Conservation (phyloP, 2,113 vertebrate species). For the Perccottus glenii region DNA sequence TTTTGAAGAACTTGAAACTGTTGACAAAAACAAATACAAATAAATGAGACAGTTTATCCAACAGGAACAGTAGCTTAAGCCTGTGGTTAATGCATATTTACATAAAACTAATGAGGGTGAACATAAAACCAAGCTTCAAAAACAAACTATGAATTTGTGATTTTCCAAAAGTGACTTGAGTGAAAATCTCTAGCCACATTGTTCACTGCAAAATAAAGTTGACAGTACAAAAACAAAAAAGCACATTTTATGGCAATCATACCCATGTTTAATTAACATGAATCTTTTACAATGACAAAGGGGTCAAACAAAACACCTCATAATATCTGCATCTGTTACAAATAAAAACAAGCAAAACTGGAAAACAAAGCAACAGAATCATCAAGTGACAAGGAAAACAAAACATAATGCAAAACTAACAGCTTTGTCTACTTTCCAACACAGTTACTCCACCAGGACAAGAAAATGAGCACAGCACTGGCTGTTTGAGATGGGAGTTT, state of each 20-base stretch:
- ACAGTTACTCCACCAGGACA: slow-evolving; percentile 2
- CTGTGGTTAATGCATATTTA: slow-evolving; percentile 39
- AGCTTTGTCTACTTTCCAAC: slow-evolving; percentile 42
- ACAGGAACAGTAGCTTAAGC: slow-evolving; percentile 31
- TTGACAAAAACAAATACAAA: background rate
- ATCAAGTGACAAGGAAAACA: slow-evolving; percentile 20
- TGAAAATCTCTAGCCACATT: slow-evolving; percentile 35
- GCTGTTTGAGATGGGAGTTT: slow-evolving; percentile 34
- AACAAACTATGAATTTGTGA: slow-evolving; percentile 35
- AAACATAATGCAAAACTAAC: slow-evolving; percentile 32
- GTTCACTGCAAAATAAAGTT: slow-evolving; percentile 25
- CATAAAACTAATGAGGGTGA: slow-evolving; percentile 29
- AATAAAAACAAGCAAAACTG: slow-evolving; percentile 58
- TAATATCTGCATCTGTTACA: slow-evolving; percentile 47
- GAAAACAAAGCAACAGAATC: slow-evolving; percentile 43
- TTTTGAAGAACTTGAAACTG: slow-evolving; percentile 6
- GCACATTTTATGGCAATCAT: slow-evolving; percentile 55
- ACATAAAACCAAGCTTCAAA: slow-evolving; percentile 55
- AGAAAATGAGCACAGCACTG: slow-evolving; percentile 20
- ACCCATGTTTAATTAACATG: slow-evolving; percentile 75
- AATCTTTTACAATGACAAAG: slow-evolving; percentile 65
- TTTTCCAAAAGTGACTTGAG: background rate
- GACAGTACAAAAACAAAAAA: slow-evolving; percentile 33
- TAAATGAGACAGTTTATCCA: background rate
- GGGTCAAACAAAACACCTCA: slow-evolving; percentile 48